A percentile compares a stretch with the other conserved stretches of the same genome.
These are phyloP conservation scores for Nothoprocta pentlandii DNA, from an alignment of 2,113 vertebrate species.

Conservation along the genomic window DNA sequence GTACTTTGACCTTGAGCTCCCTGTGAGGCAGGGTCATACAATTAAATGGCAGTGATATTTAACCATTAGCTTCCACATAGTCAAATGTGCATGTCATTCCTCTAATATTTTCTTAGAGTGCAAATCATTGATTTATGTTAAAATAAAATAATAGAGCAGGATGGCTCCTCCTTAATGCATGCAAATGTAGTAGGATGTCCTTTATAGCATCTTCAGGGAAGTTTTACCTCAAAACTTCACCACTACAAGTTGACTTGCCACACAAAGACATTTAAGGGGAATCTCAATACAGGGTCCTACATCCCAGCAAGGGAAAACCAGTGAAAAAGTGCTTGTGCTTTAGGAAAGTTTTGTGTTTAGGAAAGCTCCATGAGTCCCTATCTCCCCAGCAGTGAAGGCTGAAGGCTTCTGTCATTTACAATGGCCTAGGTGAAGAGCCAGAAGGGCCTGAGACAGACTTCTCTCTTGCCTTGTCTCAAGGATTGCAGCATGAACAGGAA, in stretches of 20 bases:
- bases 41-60: not conserved
- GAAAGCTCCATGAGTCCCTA: not conserved
- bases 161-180: not conserved
- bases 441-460: not conserved
- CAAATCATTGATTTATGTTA: not conserved
- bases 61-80: not conserved
- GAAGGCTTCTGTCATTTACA: not conserved
- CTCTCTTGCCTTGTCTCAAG: not conserved
- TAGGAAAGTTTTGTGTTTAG: too few relatives aligned
- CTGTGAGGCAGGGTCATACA: not conserved
- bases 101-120: not conserved
- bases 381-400: not conserved
- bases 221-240: not conserved
- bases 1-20: not conserved
- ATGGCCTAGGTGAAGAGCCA: not conserved
- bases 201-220: not conserved
- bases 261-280: not conserved
- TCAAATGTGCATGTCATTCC: rapidly evolving
- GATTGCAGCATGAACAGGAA: not conserved
- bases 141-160: not conserved
- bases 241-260: not conserved
- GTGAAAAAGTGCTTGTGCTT: not conserved
- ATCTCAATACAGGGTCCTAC: not conserved
- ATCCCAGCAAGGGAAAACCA: not conserved
- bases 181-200: not conserved